These are phyloP conservation scores for Menura novaehollandiae DNA, from an alignment of 2,113 vertebrate genomes.

Conservation along the genomic window DNA sequence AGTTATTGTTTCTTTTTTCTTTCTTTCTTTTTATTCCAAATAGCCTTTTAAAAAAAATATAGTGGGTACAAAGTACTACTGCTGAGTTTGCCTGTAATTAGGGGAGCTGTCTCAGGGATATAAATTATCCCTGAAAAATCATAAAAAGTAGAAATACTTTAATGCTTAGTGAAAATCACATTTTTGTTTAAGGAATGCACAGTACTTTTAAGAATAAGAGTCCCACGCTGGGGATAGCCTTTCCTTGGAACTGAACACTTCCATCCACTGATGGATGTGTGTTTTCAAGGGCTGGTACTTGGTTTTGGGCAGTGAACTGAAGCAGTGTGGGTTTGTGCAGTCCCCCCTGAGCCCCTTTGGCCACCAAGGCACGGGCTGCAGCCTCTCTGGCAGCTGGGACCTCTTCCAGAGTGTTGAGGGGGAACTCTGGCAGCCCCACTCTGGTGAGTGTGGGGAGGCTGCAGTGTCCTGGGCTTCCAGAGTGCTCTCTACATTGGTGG, in stretches of 20 bases:
- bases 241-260: background rate
- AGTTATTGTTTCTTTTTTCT: background rate
- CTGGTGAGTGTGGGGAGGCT: accelerated
- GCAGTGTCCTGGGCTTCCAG: accelerated
- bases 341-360: accelerated
- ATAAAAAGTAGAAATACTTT: background rate
- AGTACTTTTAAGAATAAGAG: background rate
- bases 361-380: accelerated
- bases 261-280: accelerated
- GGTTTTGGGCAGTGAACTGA: background rate
- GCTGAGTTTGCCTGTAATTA: background rate
- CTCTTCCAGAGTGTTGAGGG: background rate
- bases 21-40: background rate
- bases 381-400: too few species aligned
- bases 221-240: accelerated
- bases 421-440: background rate
- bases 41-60: background rate
- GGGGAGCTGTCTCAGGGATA: background rate
- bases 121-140: background rate
- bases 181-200: background rate
- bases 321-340: background rate
- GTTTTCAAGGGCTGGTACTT: accelerated
- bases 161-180: background rate
- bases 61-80: too few species aligned
- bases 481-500: background rate